Evolutionary conservation across 2,797 vertebrate genomes (phyloP).

Genomic region (Picus viridis): DNA sequence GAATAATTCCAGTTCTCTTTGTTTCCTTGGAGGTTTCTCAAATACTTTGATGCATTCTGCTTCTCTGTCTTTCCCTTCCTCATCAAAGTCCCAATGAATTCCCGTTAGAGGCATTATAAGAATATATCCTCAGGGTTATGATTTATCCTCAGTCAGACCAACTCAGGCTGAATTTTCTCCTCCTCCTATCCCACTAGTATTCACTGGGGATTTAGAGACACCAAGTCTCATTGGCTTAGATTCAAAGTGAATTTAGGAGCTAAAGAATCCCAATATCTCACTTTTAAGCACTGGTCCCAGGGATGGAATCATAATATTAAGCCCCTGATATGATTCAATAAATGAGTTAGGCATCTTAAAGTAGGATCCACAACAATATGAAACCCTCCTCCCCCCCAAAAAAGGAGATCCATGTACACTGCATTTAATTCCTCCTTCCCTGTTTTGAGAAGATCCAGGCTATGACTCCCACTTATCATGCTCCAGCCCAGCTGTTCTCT

Average conservation of each 20-base stretch:
- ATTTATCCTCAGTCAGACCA: conserved; percentile 13
- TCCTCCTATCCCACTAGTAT: neutral
- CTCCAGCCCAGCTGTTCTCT: neutral
- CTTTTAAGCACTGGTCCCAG: neutral
- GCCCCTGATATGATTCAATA: neutral
- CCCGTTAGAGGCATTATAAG: neutral
- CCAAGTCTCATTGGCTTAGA: neutral
- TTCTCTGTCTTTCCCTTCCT: conserved; percentile 5
- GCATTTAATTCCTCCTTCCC: neutral
- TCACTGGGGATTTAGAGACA: neutral
- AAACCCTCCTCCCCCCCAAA: too few relatives aligned
- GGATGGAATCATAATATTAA: neutral
- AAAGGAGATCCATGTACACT: neutral
- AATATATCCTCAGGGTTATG: conserved; percentile 41
- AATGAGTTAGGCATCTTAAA: neutral
- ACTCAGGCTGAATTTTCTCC: conserved; percentile 5
- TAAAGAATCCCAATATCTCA: neutral
- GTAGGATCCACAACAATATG: neutral
- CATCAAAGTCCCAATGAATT: conserved; percentile 40
- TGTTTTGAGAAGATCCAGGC: neutral
- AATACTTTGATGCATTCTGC: conserved; percentile 32
- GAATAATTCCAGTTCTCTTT: conserved; percentile 31
- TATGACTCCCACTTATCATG: neutral
- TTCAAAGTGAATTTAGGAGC: neutral
- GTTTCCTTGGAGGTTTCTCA: conserved; percentile 34